Evolutionary conservation across 2,797 vertebrate species (phyloP).

Genomic region (Anolis apletophallus): DNA sequence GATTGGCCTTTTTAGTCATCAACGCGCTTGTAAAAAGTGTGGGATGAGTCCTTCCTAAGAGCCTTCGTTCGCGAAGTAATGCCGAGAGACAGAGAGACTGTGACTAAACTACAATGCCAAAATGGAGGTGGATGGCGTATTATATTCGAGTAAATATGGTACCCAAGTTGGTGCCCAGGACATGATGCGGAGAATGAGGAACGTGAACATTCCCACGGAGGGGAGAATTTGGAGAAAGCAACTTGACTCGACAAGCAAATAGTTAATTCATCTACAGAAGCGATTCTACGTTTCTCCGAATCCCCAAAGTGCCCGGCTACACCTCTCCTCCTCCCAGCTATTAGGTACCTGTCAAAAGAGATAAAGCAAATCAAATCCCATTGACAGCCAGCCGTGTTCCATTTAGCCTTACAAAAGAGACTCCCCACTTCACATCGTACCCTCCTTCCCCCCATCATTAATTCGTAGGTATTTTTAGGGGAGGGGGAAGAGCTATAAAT

Average conservation of each 20-base stretch:
- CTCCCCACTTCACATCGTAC: too few species aligned
- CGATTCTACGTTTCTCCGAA: not conserved
- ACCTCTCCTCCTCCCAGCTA: not conserved
- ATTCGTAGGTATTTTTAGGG: not conserved
- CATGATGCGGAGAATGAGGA: not conserved
- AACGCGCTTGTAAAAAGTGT: too few species aligned
- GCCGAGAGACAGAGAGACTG: too few species aligned
- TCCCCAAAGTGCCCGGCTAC: not conserved
- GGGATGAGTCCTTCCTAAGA: too few species aligned
- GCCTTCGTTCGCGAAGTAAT: too few species aligned
- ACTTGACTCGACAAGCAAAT: not conserved
- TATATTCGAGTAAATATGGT: too few species aligned
- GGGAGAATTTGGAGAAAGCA: not conserved
- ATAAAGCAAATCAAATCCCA: not conserved
- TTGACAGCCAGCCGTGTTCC: not conserved
- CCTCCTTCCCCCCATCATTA: not conserved
- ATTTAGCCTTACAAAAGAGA: not conserved
- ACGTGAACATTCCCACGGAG: too few species aligned
- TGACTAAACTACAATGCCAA: too few species aligned
- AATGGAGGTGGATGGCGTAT: too few species aligned
- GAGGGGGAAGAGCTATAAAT: not conserved
- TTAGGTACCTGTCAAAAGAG: conserved; percentile 22
- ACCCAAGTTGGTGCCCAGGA: not conserved
- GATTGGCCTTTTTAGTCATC: too few species aligned
- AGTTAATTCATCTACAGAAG: not conserved